A percentile compares a stretch with the other conserved stretches of the same genome.
Evolutionary conservation across 2,888 invertebrate species (phyloP).

Genomic region (Drosophila affinis): DNA sequence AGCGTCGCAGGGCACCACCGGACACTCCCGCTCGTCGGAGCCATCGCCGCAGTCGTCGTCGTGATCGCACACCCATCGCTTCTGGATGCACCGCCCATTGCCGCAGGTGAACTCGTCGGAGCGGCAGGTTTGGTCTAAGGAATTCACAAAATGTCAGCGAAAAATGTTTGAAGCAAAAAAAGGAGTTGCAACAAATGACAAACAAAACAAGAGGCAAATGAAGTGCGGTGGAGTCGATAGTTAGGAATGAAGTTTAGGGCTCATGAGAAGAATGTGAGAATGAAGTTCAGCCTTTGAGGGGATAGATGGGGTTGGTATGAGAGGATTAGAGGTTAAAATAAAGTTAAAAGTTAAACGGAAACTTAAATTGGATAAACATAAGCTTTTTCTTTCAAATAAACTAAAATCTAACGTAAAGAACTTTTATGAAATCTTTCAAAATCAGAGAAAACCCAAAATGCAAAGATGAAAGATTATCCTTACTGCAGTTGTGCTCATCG

Average conservation of each 20-base stretch:
- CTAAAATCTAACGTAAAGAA: neutral
- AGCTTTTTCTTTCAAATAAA: conserved; percentile 3
- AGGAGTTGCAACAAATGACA: conserved; percentile 12
- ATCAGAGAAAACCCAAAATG: conserved; percentile 1
- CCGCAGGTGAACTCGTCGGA: conserved; percentile 96
- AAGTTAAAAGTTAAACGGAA: conserved; percentile 7
- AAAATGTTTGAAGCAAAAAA: conserved; percentile 18
- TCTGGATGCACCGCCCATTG: conserved; percentile 94
- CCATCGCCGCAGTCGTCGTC: conserved; percentile 95
- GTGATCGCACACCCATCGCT: conserved; percentile 93
- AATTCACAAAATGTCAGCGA: conserved; percentile 53
- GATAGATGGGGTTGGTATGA: neutral
- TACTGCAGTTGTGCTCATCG: conserved; percentile 97
- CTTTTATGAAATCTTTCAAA: neutral
- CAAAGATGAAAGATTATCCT: conserved; percentile 83
- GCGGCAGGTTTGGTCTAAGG: conserved; percentile 94
- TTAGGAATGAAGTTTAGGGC: conserved; percentile 27
- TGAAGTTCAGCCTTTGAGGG: neutral
- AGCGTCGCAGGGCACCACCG: conserved; percentile 88
- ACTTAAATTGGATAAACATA: neutral
- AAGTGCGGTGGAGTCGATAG: conserved; percentile 34
- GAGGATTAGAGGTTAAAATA: neutral
- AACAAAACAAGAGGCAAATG: conserved; percentile 38
- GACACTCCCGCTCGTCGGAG: conserved; percentile 92
- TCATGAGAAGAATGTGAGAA: neutral